Evolutionary conservation across 2,113 vertebrate species (phyloP), one percentile per base, ranked within the genome.

Genomic region (Phalacrocorax aristotelis): DNA sequence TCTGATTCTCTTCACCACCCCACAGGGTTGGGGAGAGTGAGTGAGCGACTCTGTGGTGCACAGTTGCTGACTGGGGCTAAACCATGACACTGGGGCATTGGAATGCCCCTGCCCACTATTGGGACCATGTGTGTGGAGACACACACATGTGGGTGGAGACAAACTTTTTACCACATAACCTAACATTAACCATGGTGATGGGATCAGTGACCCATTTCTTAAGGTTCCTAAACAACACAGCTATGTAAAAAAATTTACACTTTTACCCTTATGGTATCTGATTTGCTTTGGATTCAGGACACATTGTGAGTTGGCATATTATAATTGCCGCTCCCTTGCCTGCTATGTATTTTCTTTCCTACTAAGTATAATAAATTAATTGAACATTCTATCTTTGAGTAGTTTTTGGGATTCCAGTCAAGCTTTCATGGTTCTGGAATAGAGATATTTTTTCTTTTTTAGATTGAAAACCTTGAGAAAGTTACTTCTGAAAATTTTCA

Each of bases 111-210:
- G 19, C 14, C 13, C 18, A 40, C 4, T 11, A 36, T 1, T 36
- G 15, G 10, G 22, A 40, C 29, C 0, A 0, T 30, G 16, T 42
- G 79, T 38, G 38, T 38, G 38, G 10, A 38, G 38, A 38, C 11
- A 40, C 13, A 21, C 70, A 60, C n/a, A 36, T 10, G 4, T 12
- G 7, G 21, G 16, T 44, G 27, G 51, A 58, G 13, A 54, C 3
- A 74, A 83, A 18, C 5, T 32, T 55, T 79, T 74, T 62, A 38
- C 38, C 48, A 62, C 19, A 40, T 71, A 54, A 30, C 11, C 8
- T 70, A 38, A 48, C 3, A 42, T 62, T 57, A 76, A 34, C 27
- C 5, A 25, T 32, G 19, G 15, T 58, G 27, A 88, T 54, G 40
- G 17, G 40, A 49, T 9, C 15, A n/a, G 12, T 52, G 26, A 76